phyloP scores from a whole-genome alignment of 2,113 vertebrate species.

The Suncus etruscus region DNA sequence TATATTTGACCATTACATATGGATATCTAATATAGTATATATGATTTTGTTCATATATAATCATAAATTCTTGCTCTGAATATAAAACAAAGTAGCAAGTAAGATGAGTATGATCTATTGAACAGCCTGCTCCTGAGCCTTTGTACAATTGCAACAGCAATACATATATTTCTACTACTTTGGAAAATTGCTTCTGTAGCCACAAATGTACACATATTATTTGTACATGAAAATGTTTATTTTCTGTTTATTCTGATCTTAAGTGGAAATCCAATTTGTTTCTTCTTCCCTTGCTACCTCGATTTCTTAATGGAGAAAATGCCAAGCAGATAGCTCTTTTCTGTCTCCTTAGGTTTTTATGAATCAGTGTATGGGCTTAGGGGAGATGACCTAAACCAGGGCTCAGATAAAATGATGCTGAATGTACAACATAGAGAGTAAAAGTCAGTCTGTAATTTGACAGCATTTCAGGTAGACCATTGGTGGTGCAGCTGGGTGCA shows the following conservation, averaged over 20 bases:
- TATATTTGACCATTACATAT: not conserved
- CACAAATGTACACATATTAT: not conserved
- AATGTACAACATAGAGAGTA: not conserved
- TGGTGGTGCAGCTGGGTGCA: not conserved
- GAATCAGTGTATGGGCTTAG: not conserved
- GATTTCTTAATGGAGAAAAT: constrained; percentile 24
- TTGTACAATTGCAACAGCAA: not conserved
- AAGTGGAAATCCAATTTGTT: not conserved
- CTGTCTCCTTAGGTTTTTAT: not conserved
- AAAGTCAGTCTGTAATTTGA: constrained; percentile 17
- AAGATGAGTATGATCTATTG: too few species aligned
- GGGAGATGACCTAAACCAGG: not conserved
- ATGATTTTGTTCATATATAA: not conserved
- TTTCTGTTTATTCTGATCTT: not conserved
- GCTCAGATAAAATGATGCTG: too few species aligned
- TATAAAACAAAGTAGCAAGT: constrained; percentile 17
- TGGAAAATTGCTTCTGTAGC: not conserved
- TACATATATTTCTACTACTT: not conserved
- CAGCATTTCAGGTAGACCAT: not conserved
- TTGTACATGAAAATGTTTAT: not conserved
- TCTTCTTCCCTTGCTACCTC: constrained; percentile 8
- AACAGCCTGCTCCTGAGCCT: not conserved
- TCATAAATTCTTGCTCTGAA: constrained; percentile 4
- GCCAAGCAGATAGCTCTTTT: not conserved
- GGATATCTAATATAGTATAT: not conserved